These are phyloP conservation scores for Cryptocheilus praepositus DNA, from an alignment of 2,888 invertebrate species.

Conservation along the genomic window DNA sequence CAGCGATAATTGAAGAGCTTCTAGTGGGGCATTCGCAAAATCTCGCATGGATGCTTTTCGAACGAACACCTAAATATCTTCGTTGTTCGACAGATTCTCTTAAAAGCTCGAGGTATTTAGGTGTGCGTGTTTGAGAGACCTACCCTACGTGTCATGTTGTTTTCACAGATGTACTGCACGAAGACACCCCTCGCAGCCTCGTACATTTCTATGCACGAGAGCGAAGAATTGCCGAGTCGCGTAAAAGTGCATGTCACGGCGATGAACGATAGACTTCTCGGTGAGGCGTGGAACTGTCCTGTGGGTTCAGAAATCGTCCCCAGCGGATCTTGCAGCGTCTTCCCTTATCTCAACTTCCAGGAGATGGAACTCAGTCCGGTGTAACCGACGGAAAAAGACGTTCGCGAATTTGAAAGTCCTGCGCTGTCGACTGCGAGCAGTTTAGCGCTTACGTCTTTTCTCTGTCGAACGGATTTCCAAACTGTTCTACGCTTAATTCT, in stretches of 20 bases:
- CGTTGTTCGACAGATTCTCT: too few species aligned
- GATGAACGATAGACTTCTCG: constrained; percentile 45
- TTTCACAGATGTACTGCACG: constrained; percentile 60
- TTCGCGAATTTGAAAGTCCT: background rate
- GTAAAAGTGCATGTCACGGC: constrained; percentile 51
- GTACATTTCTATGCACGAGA: constrained; percentile 55
- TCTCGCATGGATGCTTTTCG: too few species aligned
- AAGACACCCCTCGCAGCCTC: constrained; percentile 59
- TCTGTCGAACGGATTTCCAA: too few species aligned
- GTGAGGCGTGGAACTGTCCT: constrained; percentile 55
- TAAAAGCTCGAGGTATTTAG: too few species aligned
- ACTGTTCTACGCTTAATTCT: too few species aligned
- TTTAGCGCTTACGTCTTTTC: too few species aligned
- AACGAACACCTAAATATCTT: too few species aligned
- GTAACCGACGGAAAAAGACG: constrained; percentile 14
- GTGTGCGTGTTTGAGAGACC: background rate
- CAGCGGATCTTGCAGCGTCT: constrained; percentile 41
- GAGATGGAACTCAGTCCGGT: background rate
- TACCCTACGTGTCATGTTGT: constrained; percentile 6
- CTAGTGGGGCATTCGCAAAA: too few species aligned
- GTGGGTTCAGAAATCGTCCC: constrained; percentile 51
- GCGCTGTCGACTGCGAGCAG: constrained; percentile 15
- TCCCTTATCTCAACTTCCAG: constrained; percentile 52
- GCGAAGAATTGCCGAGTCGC: constrained; percentile 54
- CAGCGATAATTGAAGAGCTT: too few species aligned